These are phyloP conservation scores for Sebastes schlegelii DNA, from an alignment of 2,113 vertebrate genomes.

Conservation along the genomic window DNA sequence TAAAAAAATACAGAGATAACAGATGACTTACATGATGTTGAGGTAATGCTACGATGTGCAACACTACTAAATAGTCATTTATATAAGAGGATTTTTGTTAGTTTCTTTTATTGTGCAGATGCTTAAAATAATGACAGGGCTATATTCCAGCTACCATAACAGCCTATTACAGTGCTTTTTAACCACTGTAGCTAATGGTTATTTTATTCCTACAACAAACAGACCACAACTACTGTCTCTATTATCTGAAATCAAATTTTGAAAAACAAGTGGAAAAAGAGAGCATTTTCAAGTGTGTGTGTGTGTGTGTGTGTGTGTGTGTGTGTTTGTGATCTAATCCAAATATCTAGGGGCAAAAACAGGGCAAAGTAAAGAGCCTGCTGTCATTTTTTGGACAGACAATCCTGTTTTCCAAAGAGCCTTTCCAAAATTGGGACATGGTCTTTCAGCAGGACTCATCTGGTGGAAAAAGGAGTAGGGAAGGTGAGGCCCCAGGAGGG, in stretches of 20 bases:
- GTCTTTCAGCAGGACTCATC: constrained; percentile 61
- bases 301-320: constrained; percentile 24
- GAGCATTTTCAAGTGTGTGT: constrained; percentile 12
- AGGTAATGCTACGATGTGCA: not conserved
- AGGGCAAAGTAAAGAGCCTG: constrained; percentile 27
- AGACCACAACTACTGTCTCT: not conserved
- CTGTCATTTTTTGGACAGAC: constrained; percentile 50
- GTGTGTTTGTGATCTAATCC: constrained; percentile 29
- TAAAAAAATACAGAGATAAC: not conserved
- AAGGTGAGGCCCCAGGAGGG: constrained; percentile 69
- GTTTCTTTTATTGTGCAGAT: not conserved
- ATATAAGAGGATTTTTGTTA: not conserved
- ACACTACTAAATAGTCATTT: not conserved
- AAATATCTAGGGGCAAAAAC: constrained; percentile 1
- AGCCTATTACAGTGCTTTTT: not conserved
- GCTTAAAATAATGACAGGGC: constrained; percentile 3
- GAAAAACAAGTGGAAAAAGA: constrained; percentile 47
- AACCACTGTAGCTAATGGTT: not conserved
- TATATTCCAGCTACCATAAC: not conserved
- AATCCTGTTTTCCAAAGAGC: constrained; percentile 56
- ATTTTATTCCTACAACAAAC: not conserved
- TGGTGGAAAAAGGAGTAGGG: constrained; percentile 53
- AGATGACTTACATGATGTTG: not conserved
- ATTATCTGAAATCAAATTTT: constrained; percentile 15
- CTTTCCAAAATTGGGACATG: constrained; percentile 54